phyloP scores from a whole-genome alignment of 2,113 vertebrate genomes.

The Poeciliopsis occidentalis region DNA sequence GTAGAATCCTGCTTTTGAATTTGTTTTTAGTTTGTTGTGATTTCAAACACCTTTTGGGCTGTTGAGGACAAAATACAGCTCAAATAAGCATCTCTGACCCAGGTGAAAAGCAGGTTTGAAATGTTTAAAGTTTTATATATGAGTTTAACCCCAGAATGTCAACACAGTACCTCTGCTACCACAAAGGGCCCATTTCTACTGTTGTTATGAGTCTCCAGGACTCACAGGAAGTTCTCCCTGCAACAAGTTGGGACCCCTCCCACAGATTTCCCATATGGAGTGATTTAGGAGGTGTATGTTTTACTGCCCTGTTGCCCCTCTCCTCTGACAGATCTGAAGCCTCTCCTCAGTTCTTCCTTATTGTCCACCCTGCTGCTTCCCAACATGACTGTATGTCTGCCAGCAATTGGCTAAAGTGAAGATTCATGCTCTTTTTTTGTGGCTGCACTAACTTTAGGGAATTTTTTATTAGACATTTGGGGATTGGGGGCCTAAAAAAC shows the following conservation, averaged over 20 bases:
- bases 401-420: slow-evolving; percentile 22
- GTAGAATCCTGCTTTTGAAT: background rate
- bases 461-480: slow-evolving; percentile 2
- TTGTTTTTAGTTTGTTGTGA: background rate
- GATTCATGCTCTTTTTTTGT: slow-evolving; percentile 16
- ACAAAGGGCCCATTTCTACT: slow-evolving; percentile 31
- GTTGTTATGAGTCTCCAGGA: slow-evolving; percentile 48
- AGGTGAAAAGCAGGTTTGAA: background rate
- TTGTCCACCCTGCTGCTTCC: slow-evolving; percentile 63
- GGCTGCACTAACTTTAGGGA: slow-evolving; percentile 15
- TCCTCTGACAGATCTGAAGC: slow-evolving; percentile 32
- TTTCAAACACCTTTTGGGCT: background rate
- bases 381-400: slow-evolving; percentile 34
- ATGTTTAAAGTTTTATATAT: slow-evolving; percentile 2
- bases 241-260: slow-evolving; percentile 48
- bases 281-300: slow-evolving; percentile 75
- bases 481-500: slow-evolving; percentile 32
- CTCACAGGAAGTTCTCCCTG: slow-evolving; percentile 66
- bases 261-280: slow-evolving; percentile 75
- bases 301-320: slow-evolving; percentile 62
- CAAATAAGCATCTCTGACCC: background rate
- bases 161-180: slow-evolving; percentile 36
- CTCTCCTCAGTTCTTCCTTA: slow-evolving; percentile 53
- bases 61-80: background rate
- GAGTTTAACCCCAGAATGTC: slow-evolving; percentile 8